A percentile compares a stretch with the other conserved stretches of the same genome.
phyloP scores from a whole-genome alignment of 2,113 vertebrate genomes.

The Oryzias celebensis region DNA sequence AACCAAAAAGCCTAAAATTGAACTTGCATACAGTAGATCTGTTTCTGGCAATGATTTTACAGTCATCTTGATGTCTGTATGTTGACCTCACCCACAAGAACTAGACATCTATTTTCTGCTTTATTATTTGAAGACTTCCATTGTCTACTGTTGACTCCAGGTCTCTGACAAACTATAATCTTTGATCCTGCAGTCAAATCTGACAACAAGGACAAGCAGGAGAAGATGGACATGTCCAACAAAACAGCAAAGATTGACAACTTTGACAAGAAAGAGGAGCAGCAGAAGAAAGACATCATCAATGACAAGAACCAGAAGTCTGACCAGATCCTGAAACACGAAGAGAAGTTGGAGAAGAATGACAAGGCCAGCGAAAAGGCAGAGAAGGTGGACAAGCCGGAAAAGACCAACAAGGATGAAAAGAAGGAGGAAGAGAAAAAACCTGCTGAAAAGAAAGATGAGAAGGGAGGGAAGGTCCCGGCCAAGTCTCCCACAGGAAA shows the following conservation, averaged over 20 bases:
- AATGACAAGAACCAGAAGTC: slow-evolving; percentile 62
- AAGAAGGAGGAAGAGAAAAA: slow-evolving; percentile 73
- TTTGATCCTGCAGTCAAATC: slow-evolving; percentile 65
- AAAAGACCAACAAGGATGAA: slow-evolving; percentile 73
- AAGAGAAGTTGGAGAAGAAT: slow-evolving; percentile 64
- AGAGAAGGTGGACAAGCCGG: slow-evolving; percentile 71
- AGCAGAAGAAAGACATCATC: slow-evolving; percentile 60
- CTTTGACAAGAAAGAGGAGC: slow-evolving; percentile 59
- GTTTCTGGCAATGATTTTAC: no score
- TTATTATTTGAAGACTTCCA: neutral
- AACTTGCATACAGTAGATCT: no score
- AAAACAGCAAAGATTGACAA: slow-evolving; percentile 55
- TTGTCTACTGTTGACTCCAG: no score
- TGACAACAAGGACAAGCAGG: slow-evolving; percentile 72
- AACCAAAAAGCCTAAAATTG: no score
- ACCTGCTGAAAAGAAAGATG: slow-evolving; percentile 64
- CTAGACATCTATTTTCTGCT: neutral
- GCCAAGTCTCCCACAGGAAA: slow-evolving; percentile 73
- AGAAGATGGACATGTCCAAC: slow-evolving; percentile 51
- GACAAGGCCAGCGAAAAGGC: slow-evolving; percentile 61
- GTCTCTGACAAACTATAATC: neutral
- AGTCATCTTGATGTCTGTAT: neutral
- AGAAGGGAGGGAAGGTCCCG: slow-evolving; percentile 61
- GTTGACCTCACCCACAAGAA: neutral
- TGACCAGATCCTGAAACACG: slow-evolving; percentile 70